A percentile compares a stretch with the other conserved stretches of the same genome.
phyloP scores from a whole-genome alignment of 2,797 vertebrate genomes.

The Leontocebus nigricollis region DNA sequence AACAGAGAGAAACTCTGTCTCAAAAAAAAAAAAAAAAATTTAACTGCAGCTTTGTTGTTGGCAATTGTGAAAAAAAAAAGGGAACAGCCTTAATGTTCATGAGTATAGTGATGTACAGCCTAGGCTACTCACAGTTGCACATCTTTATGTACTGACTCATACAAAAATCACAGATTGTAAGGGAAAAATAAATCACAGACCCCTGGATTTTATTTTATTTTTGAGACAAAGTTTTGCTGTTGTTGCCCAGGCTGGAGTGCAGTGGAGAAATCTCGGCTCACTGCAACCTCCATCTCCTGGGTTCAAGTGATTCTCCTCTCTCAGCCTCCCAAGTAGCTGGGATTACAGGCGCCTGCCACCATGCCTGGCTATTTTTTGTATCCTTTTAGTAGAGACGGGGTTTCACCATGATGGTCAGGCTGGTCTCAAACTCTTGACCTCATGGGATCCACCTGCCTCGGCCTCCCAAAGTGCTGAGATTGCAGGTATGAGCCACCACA shows the following conservation, averaged over 20 bases:
- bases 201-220: too few species aligned
- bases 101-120: fast-evolving
- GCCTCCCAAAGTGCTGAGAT: not conserved
- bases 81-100: too few species aligned
- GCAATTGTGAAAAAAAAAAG: not conserved
- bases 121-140: not conserved
- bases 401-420: not conserved
- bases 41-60: too few species aligned
- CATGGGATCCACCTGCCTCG: fast-evolving
- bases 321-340: not conserved
- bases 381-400: not conserved
- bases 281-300: too few species aligned
- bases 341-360: not conserved
- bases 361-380: not conserved
- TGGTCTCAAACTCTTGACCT: not conserved
- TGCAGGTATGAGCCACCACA: not conserved
- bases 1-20: not conserved
- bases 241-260: not conserved
- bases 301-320: not conserved
- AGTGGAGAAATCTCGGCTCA: not conserved
- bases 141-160: not conserved
- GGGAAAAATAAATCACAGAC: not conserved
- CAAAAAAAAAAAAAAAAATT: not conserved
- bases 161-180: not conserved
- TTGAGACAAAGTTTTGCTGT: not conserved